Base-by-base conservation (phyloP, 2,888 invertebrate species). In the Lamellibrachia satsuma region DNA sequence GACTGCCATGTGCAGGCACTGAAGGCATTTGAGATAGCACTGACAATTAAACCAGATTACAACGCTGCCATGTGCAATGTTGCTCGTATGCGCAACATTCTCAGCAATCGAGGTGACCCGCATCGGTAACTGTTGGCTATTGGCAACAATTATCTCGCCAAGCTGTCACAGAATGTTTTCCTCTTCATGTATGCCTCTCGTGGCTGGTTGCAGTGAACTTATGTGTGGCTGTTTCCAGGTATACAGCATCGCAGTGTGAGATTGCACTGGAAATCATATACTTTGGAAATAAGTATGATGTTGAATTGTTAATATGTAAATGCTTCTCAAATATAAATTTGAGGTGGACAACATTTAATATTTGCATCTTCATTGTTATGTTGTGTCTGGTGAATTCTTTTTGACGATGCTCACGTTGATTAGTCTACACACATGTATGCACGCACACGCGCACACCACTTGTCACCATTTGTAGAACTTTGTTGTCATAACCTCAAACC, bases 21-120 rank as follows among this genome's bases (percentile, higher is more conserved):
- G 7, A 91, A 75, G 52, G 91, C 93, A 52, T 94, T 94, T 60
- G 51, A 93, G 91, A 91, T 90, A n/a, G 93, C 94, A 7, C 57
- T 93, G 8, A 57, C 52, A 6, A 92, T 93, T 39, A n/a, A 93
- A 8, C 93, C 93, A 7, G 93, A 90, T 22, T 93, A 93, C 57
- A 92, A 90, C 55, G 92, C 93, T 39, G 93, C 93, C 52, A 91
- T 52, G 52, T 27, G 39, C 52, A 91, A 91, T 52, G 11, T 91
- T 22, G n/a, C n/a, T 22, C 75, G 75, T 22, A 75, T 75, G 75
- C 75, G 75, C 75, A 75, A n/a, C 15, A 75, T 75, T 75, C 75
- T 75, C 75, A 75, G 75, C 22, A 75, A 75, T 75, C 75, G 75
- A 6, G 75, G 15, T 15, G 75, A 75, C 22, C 22, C n/a, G 15